Evolutionary conservation across 1,140 invertebrate species (phyloP).

Genomic region (Lutraria rhynchaena): DNA sequence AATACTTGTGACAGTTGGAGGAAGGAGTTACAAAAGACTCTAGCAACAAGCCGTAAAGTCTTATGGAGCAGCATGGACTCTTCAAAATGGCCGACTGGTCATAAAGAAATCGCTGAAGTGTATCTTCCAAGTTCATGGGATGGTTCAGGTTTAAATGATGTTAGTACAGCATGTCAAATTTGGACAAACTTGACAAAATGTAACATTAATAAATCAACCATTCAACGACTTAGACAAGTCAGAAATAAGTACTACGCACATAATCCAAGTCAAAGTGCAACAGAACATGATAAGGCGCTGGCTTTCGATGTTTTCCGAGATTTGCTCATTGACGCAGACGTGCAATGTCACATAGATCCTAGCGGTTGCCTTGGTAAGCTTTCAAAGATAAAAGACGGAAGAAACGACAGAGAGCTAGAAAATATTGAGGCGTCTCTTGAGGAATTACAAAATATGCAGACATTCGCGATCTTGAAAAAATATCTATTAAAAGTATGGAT

Average conservation of each 20-base stretch:
- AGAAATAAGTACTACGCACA: slow-evolving; percentile 23
- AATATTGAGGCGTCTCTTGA: too few species aligned
- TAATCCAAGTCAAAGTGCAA: background rate
- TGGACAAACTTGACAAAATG: background rate
- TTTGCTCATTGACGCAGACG: background rate
- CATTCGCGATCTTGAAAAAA: too few species aligned
- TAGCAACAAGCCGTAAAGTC: background rate
- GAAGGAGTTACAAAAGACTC: background rate
- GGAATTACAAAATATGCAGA: too few species aligned
- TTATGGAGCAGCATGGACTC: background rate
- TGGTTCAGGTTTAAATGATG: background rate
- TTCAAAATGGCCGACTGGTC: background rate
- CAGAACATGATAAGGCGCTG: background rate
- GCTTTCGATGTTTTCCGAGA: slow-evolving; percentile 20
- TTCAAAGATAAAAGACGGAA: slow-evolving; percentile 1
- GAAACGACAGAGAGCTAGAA: too few species aligned
- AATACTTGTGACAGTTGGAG: background rate
- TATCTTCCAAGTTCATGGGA: background rate
- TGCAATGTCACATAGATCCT: background rate
- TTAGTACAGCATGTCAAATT: background rate
- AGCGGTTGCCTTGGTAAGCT: background rate
- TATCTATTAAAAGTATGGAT: too few species aligned
- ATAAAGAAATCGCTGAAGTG: background rate
- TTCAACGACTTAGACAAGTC: background rate
- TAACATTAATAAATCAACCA: too few species aligned